A percentile compares a stretch with the other conserved stretches of the same genome.
Evolutionary conservation across 1,140 invertebrate species (phyloP).

Genomic region (Drosophila arawakana): DNA sequence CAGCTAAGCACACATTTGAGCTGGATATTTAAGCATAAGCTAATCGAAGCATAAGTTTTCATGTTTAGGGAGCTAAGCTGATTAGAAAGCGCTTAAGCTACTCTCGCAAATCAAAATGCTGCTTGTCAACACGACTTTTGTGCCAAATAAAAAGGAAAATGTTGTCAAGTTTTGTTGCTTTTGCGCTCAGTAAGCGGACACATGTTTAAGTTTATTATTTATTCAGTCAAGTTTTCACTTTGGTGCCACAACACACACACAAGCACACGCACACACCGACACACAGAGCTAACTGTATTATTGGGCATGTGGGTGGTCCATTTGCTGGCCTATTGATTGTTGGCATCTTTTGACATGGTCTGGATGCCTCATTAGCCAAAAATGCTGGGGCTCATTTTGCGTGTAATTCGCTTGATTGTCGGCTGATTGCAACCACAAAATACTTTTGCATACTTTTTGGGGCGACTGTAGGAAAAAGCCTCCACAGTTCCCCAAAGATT

Average conservation of each 20-base stretch:
- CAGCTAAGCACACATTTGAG: no score
- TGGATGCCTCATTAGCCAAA: constrained; percentile 54
- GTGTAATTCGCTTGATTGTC: constrained; percentile 75
- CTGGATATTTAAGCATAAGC: no score
- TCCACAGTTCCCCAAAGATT: constrained; percentile 27
- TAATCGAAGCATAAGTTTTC: not conserved
- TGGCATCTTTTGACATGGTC: constrained; percentile 21
- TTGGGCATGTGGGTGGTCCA: constrained; percentile 41
- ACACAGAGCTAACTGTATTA: constrained; percentile 18
- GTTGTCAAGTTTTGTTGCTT: constrained; percentile 54
- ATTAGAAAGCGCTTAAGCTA: not conserved
- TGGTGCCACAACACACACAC: constrained; percentile 37
- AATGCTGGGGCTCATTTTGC: constrained; percentile 33
- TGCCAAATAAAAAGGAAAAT: constrained; percentile 48
- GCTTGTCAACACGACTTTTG: constrained; percentile 44
- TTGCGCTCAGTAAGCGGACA: constrained; percentile 26
- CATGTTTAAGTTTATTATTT: constrained; percentile 75
- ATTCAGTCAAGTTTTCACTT: constrained; percentile 77
- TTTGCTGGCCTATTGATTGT: constrained; percentile 52
- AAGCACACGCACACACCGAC: constrained; percentile 18
- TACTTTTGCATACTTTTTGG: constrained; percentile 52
- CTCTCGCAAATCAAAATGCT: constrained; percentile 26
- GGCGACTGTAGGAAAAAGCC: not conserved
- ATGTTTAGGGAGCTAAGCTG: not conserved
- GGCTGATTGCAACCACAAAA: constrained; percentile 59